phyloP scores from a whole-genome alignment of 2,113 vertebrate genomes.

The Stigmatopora nigra region DNA sequence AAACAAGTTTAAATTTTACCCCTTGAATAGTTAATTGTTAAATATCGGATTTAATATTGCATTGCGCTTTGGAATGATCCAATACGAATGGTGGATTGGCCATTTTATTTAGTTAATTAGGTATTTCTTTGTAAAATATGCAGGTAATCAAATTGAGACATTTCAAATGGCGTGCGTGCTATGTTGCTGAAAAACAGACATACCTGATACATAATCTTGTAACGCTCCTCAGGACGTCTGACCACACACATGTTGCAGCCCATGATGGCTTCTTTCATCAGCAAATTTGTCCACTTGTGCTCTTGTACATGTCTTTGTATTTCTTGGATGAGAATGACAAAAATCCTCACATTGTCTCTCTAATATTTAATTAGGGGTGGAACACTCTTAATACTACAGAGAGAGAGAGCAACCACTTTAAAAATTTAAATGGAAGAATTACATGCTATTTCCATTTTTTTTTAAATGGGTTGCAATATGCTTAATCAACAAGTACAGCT shows the following conservation, averaged over 20 bases:
- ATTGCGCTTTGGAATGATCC: too few relatives aligned
- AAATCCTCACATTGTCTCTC: background rate
- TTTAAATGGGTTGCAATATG: background rate
- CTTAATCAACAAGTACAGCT: background rate
- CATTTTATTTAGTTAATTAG: too few relatives aligned
- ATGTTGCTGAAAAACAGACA: background rate
- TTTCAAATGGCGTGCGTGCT: background rate
- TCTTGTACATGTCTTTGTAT: background rate
- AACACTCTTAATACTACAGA: background rate
- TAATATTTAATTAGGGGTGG: background rate
- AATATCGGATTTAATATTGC: too few relatives aligned
- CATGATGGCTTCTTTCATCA: conserved; percentile 57
- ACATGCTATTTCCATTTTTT: too few relatives aligned
- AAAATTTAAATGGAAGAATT: background rate
- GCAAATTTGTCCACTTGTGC: background rate
- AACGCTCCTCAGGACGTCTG: conserved; percentile 81
- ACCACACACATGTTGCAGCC: conserved; percentile 85
- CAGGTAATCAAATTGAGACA: too few relatives aligned
- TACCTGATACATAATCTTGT: conserved; percentile 82
- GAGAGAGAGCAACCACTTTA: background rate
- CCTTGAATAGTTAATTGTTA: too few relatives aligned
- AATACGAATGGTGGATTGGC: too few relatives aligned
- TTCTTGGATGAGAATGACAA: background rate
- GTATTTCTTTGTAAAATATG: too few relatives aligned
- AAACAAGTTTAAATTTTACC: too few relatives aligned